Conservation (phyloP, 2,797 vertebrate genomes). For the Nannoperca australis region DNA sequence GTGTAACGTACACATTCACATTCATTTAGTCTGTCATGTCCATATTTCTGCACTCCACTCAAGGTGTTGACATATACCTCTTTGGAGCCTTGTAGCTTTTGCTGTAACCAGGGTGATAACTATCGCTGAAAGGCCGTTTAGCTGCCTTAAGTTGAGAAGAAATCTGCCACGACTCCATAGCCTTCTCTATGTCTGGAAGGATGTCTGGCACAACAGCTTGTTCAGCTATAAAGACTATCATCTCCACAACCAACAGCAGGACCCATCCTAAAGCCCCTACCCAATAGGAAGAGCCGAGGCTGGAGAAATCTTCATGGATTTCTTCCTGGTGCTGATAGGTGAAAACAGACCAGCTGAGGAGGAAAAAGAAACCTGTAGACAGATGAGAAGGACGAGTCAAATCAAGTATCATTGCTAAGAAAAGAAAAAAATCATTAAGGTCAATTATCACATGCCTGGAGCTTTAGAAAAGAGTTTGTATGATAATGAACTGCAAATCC, state of each 20-base stretch:
- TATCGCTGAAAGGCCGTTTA: conserved; percentile 58
- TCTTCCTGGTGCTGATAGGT: conserved; percentile 81
- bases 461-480: conserved; percentile 57
- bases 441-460: conserved; percentile 61
- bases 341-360: conserved; percentile 86
- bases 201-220: conserved; percentile 79
- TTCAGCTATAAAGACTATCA: conserved; percentile 73
- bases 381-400: conserved; percentile 30
- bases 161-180: conserved; percentile 63
- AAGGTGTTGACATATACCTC: conserved; percentile 69
- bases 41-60: conserved; percentile 39
- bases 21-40: conserved; percentile 9
- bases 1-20: conserved; percentile 24
- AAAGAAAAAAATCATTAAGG: conserved; percentile 50
- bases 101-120: conserved; percentile 27
- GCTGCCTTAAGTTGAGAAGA: conserved; percentile 26
- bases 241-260: conserved; percentile 67
- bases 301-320: conserved; percentile 74
- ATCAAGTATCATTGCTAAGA: conserved; percentile 36
- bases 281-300: conserved; percentile 82
- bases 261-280: conserved; percentile 82
- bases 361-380: conserved; percentile 86
- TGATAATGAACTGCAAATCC: conserved; percentile 70
- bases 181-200: conserved; percentile 77
- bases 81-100: conserved; percentile 26